phyloP scores from a whole-genome alignment of 2,888 invertebrate species.

The Andrena praecox region DNA sequence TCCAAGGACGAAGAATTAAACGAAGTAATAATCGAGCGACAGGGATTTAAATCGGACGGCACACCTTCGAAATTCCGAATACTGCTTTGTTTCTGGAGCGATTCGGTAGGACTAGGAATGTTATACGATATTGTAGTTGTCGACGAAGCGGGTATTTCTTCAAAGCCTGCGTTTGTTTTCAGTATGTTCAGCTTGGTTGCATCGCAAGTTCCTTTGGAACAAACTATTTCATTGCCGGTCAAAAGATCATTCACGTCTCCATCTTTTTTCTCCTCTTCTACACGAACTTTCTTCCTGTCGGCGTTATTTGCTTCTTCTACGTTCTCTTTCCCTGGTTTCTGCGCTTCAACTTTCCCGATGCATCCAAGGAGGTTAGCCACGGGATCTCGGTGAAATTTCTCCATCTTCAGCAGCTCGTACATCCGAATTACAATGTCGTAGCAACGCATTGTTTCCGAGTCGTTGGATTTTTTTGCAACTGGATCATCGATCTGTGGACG shows the following conservation, averaged over 20 bases:
- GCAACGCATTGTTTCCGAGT: constrained; percentile 49
- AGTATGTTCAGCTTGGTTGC: not conserved
- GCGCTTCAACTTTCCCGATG: not conserved
- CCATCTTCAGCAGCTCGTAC: constrained; percentile 57
- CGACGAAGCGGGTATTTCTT: not conserved
- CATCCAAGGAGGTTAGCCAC: not conserved
- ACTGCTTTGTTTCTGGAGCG: not conserved
- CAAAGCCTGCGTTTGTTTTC: not conserved
- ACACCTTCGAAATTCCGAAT: not conserved
- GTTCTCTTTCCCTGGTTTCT: not conserved
- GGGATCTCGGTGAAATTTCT: not conserved
- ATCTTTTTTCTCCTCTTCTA: not conserved
- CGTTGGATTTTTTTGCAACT: not conserved
- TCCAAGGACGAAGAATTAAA: not conserved
- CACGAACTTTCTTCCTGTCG: no score
- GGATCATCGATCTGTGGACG: constrained; percentile 19
- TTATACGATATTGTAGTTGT: not conserved
- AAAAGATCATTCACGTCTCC: not conserved
- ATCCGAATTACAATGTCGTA: constrained; percentile 61
- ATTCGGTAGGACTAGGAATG: not conserved
- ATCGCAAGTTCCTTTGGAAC: not conserved
- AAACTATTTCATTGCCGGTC: no score
- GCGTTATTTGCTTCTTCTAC: no score
- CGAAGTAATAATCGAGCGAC: not conserved
- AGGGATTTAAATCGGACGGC: not conserved